Base-by-base conservation (phyloP, 2,113 vertebrate species). In the Zingel zingel region DNA sequence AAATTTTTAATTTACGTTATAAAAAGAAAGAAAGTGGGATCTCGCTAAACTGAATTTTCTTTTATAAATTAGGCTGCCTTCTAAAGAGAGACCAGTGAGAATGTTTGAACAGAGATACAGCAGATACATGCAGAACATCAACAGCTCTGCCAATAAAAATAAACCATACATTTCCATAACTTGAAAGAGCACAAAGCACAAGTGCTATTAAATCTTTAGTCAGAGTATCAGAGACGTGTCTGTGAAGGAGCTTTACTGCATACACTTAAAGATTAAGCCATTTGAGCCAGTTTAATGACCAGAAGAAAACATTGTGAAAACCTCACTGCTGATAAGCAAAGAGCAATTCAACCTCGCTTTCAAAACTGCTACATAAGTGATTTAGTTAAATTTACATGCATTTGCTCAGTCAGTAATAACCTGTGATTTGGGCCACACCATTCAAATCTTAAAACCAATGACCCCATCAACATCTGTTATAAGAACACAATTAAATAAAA, bases 401-500 rank as follows among this genome's bases (percentile, higher is more conserved):
- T 69, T 25, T 27, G 53, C n/a, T 71, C 16, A 11, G 15, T 15
- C 6, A 56, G 21, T 27, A 71, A 50, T 25, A 77, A 82, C 12
- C 47, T 75, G 50, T 51, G 51, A 79, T 69, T 67, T 77, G 0
- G 3, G 43, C n/a, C 23, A 50, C 19, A 56, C 54, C 19, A 21
- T 39, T 79, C 3, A 50, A 50, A 36, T 50, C 39, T 21, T 54
- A 14, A 80, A 56, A 43, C 25, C 18, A 39, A 3, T 19, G 30
- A 76, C 51, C 73, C 57, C 2, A 57, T 11, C 2, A 48, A 2
- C 16, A 53, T 7, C 8, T 47, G 43, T 63, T 67, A 43, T 51
- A 45, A 67, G 1, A 81, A 16, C 30, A 75, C 16, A 79, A 51
- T 19, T 10, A 83, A 68, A 65, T 10, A 16, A 48, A 77, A 56